A percentile compares a stretch with the other conserved stretches of the same genome.
These are phyloP conservation scores for Pediacus dermestoides DNA, from an alignment of 2,888 invertebrate species.

Conservation along the genomic window DNA sequence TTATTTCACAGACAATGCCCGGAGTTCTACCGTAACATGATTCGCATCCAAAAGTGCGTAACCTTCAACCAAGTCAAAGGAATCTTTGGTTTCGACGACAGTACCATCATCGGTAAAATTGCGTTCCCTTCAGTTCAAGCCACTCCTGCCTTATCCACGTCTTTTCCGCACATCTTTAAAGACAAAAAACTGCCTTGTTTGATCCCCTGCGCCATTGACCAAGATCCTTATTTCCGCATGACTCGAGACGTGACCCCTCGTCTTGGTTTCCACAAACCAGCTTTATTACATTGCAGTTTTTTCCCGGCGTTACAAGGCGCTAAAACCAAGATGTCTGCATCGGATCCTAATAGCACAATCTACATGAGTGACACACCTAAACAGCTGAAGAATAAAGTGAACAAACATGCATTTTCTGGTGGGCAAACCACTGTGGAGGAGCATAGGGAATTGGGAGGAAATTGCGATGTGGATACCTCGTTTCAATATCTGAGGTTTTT, in stretches of 20 bases:
- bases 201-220: conserved; percentile 98
- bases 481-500: conserved; percentile 95
- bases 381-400: conserved; percentile 93
- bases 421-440: conserved; percentile 92
- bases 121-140: conserved; percentile 96
- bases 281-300: conserved; percentile 68
- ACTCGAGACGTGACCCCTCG: conserved; percentile 95
- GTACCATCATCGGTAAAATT: conserved; percentile 95
- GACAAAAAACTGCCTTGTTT: conserved; percentile 74
- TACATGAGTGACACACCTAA: conserved; percentile 94
- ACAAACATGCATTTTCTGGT: conserved; percentile 97
- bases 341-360: conserved; percentile 89
- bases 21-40: conserved; percentile 90
- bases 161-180: conserved; percentile 88
- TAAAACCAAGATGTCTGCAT: conserved; percentile 97
- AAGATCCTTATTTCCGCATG: conserved; percentile 99
- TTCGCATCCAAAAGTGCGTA: conserved; percentile 88
- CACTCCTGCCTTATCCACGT: conserved; percentile 85
- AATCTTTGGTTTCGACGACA: conserved; percentile 96
- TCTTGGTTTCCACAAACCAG: conserved; percentile 84
- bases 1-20: conserved; percentile 68
- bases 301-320: conserved; percentile 83
- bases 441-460: conserved; percentile 85
- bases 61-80: conserved; percentile 98
- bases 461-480: conserved; percentile 93